phyloP scores from a whole-genome alignment of 1,140 invertebrate species.

The Sarcophaga bullata region DNA sequence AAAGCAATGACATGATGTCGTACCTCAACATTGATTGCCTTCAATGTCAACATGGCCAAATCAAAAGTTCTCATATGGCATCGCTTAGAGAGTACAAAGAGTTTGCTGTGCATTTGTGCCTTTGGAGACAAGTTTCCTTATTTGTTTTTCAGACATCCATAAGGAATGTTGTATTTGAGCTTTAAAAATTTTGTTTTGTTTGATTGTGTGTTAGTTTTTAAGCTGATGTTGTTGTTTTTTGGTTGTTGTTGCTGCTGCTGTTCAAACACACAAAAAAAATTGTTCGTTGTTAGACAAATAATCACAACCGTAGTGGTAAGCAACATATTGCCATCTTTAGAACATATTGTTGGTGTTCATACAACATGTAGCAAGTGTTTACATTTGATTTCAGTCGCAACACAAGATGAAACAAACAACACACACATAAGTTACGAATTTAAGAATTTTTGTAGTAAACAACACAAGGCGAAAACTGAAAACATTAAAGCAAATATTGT shows the following conservation, averaged over 20 bases:
- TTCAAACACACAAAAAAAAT: too few relatives aligned
- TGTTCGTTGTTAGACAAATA: conserved; percentile 31
- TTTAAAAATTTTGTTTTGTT: background rate
- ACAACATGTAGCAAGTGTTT: conserved; percentile 1
- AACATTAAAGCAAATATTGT: too few relatives aligned
- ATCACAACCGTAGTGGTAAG: background rate
- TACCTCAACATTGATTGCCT: background rate
- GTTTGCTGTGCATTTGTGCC: background rate
- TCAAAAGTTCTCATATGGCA: background rate
- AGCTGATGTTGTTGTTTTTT: background rate
- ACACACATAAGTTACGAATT: too few relatives aligned
- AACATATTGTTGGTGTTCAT: background rate
- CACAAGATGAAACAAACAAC: background rate
- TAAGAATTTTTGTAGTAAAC: too few relatives aligned
- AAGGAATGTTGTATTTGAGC: conserved; percentile 12
- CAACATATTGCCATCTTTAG: conserved; percentile 15
- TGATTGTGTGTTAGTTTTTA: background rate
- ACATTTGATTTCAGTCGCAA: background rate
- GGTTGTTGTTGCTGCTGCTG: background rate
- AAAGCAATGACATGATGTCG: background rate
- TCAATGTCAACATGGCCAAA: conserved; percentile 14
- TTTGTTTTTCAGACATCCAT: conserved; percentile 7
- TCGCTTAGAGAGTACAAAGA: background rate
- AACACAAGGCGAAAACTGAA: too few relatives aligned
- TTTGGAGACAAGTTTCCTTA: background rate